A percentile compares a stretch with the other conserved stretches of the same genome.
phyloP scores from a whole-genome alignment of 2,797 vertebrate species.

The Diplodus sargus region DNA sequence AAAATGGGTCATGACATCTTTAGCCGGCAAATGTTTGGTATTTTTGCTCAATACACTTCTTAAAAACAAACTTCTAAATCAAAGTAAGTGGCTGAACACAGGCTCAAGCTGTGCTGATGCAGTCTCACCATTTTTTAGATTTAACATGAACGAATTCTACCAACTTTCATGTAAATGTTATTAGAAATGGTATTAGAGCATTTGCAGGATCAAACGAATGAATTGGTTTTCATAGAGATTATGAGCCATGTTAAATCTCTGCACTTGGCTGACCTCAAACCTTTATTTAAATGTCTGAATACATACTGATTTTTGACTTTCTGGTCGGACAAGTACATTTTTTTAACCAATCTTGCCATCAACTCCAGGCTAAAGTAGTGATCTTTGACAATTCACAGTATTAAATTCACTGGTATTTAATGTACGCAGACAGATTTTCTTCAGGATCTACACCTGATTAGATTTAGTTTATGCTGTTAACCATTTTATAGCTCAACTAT shows the following conservation, averaged over 20 bases:
- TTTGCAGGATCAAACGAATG: neutral
- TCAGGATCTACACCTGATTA: neutral
- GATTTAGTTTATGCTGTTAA: neutral
- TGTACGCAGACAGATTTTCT: neutral
- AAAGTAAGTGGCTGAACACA: neutral
- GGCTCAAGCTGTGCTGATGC: neutral
- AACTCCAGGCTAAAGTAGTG: neutral
- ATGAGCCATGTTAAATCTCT: neutral
- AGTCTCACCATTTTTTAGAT: neutral
- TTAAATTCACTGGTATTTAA: neutral
- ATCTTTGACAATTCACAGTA: too few species aligned
- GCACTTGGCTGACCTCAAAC: neutral
- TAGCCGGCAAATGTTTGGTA: neutral
- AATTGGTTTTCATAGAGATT: neutral
- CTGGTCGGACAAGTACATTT: neutral
- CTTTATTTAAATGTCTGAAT: neutral
- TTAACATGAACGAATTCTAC: too few species aligned
- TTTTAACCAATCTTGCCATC: neutral
- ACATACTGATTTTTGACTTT: neutral
- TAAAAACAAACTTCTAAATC: neutral
- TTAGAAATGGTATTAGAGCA: neutral
- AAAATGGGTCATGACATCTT: neutral
- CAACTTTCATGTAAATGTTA: neutral
- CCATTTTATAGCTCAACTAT: neutral
- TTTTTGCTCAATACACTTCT: neutral